Base-by-base conservation (phyloP, 2,113 vertebrate species). In the Sapayoa aenigma region DNA sequence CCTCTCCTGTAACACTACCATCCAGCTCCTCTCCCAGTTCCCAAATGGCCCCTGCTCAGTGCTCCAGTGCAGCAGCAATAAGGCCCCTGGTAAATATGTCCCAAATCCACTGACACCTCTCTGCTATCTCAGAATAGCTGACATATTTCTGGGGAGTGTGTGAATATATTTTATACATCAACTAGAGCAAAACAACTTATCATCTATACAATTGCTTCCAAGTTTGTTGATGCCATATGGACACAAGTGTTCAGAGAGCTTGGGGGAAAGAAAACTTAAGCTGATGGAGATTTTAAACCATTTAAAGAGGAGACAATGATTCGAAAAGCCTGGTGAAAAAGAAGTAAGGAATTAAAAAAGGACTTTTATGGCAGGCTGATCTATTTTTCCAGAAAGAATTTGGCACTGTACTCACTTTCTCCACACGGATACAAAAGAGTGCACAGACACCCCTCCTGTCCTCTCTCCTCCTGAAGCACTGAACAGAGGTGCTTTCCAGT, bases 401-500 rank as follows among this genome's bases (percentile, higher is more conserved):
- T 50, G 69, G n/a, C 49, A 31, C 35, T 46, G 2, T 95, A 97
- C 99, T 99, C 97, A 99, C 99, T 99, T 99, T 98, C 98, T 99
- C 99, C 99, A 99, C 96, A 98, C 98, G 39, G 99, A 98, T 46
- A 99, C 93, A 80, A 99, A 99, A 14, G 99, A 98, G 96, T 99
- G 99, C 93, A 99, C 99, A 12, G 99, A 99, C 37, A 99, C 99
- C 82, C 98, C 98, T 92, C 99, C 99, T 5, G 98, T 99, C 97
- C 98, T 98, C 89, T 99, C 99, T 77, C 99, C 99, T 42, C 99
- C 99, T 4, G 99, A 98, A 2, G 98, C 98, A 95, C 92, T 98
- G 96, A 99, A 99, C 98, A 99, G 98, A 39, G 99, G 97, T 31
- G 99, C 98, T 97, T 99, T 99, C 99, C 99, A 99, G 96, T 99